Conservation (phyloP, 2,113 vertebrate genomes). For the Trogon melanurus region DNA sequence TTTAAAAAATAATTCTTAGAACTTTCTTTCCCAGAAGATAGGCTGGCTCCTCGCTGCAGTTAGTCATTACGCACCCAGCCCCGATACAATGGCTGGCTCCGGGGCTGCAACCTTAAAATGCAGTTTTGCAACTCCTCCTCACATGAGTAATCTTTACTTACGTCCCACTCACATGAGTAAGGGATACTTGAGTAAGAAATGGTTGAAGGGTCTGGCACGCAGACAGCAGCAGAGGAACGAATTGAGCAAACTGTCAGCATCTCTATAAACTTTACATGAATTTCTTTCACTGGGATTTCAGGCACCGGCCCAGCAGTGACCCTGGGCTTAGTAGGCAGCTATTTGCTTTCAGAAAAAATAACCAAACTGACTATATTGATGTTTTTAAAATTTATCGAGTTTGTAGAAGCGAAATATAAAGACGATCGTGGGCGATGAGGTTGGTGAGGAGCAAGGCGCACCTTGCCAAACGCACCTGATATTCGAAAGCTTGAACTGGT, state of each 20-base stretch:
- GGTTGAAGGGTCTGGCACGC: constrained; percentile 23
- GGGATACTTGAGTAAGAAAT: constrained; percentile 18
- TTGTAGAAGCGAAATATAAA: neutral
- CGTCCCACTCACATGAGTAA: constrained; percentile 25
- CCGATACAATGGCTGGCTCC: neutral
- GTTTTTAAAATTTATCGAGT: neutral
- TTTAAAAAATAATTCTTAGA: constrained; percentile 28
- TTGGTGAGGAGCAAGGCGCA: neutral
- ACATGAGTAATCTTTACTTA: neutral
- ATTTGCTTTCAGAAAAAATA: neutral
- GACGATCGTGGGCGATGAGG: accelerated
- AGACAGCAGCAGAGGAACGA: neutral
- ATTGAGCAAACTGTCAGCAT: constrained; percentile 23
- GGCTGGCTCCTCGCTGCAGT: neutral
- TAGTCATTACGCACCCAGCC: neutral
- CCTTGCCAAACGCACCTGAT: neutral
- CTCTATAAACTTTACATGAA: neutral
- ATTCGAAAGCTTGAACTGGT: neutral
- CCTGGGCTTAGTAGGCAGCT: neutral
- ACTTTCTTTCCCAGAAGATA: constrained; percentile 29
- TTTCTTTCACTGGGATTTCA: neutral
- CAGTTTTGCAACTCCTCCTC: constrained; percentile 23
- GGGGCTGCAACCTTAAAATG: neutral
- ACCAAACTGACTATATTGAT: neutral
- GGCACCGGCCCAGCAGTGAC: neutral